phyloP scores from a whole-genome alignment of 2,888 invertebrate genomes.

The Limulus polyphemus region DNA sequence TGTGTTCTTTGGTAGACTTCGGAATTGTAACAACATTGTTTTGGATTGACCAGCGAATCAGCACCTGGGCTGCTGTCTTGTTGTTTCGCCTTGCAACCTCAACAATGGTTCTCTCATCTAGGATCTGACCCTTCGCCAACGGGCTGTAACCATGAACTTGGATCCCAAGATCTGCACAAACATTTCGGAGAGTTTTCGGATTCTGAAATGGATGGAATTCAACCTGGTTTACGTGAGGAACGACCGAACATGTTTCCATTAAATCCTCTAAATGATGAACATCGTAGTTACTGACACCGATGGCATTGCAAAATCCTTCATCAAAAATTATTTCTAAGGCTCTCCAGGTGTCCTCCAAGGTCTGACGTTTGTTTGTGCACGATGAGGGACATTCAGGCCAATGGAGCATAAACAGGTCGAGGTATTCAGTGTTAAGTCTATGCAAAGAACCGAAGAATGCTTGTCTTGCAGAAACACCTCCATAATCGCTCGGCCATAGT shows the following conservation, averaged over 20 bases:
- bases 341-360: slow-evolving; percentile 36
- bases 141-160: slow-evolving; percentile 38
- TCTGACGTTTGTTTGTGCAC: slow-evolving; percentile 24
- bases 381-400: slow-evolving; percentile 34
- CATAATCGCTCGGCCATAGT: slow-evolving; percentile 37
- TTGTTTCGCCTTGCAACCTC: slow-evolving; percentile 30
- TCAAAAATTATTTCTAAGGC: slow-evolving; percentile 35
- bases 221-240: slow-evolving; percentile 36
- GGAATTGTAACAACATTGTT: no score
- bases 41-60: slow-evolving; percentile 36
- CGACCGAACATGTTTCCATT: slow-evolving; percentile 30
- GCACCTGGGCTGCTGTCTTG: slow-evolving; percentile 35
- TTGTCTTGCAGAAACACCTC: slow-evolving; percentile 27
- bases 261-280: slow-evolving; percentile 32
- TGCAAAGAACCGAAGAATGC: slow-evolving; percentile 33
- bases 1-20: no score
- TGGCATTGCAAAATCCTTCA: slow-evolving; percentile 32
- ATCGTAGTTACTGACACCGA: slow-evolving; percentile 37
- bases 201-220: slow-evolving; percentile 38
- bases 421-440: slow-evolving; percentile 32
- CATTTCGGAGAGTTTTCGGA: slow-evolving; percentile 30
- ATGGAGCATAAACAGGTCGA: slow-evolving; percentile 37
- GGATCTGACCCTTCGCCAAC: slow-evolving; percentile 35
- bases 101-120: slow-evolving; percentile 30
- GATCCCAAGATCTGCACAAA: slow-evolving; percentile 33